Conservation (phyloP, 2,113 vertebrate species). For the Halcyon senegalensis region DNA sequence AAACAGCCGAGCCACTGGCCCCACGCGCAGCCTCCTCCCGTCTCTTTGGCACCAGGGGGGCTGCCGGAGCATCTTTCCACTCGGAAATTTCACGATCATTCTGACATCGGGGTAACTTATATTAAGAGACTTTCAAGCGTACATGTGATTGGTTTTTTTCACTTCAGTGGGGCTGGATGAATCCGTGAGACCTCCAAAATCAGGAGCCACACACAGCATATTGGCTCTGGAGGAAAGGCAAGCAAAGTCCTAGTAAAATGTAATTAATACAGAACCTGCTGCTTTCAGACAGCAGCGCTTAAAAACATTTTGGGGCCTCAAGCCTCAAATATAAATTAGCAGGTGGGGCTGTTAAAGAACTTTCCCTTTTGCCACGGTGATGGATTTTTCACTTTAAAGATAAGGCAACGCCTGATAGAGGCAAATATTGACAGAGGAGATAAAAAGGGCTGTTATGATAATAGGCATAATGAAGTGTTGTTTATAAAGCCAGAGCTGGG, state of each 20-base stretch:
- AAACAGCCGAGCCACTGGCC: not conserved
- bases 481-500: constrained; percentile 20
- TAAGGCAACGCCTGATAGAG: constrained; percentile 34
- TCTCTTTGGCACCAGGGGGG: accelerated
- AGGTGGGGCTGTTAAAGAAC: not conserved
- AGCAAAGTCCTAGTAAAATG: accelerated
- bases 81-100: accelerated
- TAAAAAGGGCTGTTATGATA: constrained; percentile 53
- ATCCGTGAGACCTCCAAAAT: accelerated
- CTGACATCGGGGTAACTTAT: not conserved
- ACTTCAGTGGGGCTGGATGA: not conserved
- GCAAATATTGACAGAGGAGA: constrained; percentile 62
- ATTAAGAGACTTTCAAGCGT: accelerated
- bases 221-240: not conserved
- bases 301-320: not conserved
- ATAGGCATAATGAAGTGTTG: constrained; percentile 56
- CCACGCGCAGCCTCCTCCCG: accelerated
- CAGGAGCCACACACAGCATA: accelerated
- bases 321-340: not conserved
- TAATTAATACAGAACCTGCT: not conserved
- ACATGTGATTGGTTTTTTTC: not conserved
- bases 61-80: not conserved
- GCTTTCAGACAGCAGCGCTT: not conserved
- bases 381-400: constrained; percentile 42
- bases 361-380: not conserved